phyloP scores from a whole-genome alignment of 2,888 invertebrate species.

The Cantharis rustica region DNA sequence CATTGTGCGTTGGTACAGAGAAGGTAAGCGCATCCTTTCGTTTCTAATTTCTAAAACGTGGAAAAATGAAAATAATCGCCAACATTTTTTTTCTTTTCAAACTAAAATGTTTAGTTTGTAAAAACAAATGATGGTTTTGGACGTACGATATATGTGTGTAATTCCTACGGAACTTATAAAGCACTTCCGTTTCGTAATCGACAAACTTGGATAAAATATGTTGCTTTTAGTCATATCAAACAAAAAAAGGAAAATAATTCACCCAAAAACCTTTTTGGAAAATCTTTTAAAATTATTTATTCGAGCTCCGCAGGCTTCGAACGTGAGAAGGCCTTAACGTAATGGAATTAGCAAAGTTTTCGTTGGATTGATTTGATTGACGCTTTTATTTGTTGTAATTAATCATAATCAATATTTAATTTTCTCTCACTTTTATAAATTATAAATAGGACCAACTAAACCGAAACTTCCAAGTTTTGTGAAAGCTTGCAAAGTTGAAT shows the following conservation, averaged over 20 bases:
- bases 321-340: background rate
- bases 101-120: slow-evolving; percentile 8
- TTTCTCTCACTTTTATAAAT: background rate
- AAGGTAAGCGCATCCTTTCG: slow-evolving; percentile 52
- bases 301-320: background rate
- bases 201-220: slow-evolving; percentile 18
- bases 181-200: slow-evolving; percentile 6
- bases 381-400: background rate
- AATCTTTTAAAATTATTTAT: background rate
- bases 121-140: slow-evolving; percentile 11
- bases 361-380: background rate
- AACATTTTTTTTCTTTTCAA: background rate
- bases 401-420: background rate
- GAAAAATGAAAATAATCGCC: background rate
- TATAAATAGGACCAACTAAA: background rate
- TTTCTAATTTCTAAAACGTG: background rate
- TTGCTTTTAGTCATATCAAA: slow-evolving; percentile 14
- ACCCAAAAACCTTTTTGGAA: background rate
- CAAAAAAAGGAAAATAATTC: slow-evolving; percentile 1
- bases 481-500: background rate
- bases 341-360: background rate
- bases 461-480: background rate
- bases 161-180: slow-evolving; percentile 14
- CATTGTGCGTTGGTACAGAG: slow-evolving; percentile 82
- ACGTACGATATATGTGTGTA: slow-evolving; percentile 13